A percentile compares a stretch with the other conserved stretches of the same genome.
These are phyloP conservation scores for Nemotelus nigrinus DNA, from an alignment of 2,888 invertebrate genomes.

Conservation along the genomic window DNA sequence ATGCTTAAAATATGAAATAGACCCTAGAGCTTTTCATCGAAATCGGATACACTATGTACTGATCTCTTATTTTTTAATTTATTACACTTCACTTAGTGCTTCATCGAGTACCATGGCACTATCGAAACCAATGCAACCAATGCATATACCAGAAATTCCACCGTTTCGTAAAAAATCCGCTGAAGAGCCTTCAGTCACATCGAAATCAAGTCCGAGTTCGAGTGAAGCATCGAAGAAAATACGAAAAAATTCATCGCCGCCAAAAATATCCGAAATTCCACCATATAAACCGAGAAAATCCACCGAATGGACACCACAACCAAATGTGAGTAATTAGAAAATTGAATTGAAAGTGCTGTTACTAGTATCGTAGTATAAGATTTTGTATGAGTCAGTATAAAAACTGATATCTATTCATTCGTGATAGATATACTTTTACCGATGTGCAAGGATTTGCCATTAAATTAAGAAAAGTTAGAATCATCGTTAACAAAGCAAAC, in stretches of 20 bases:
- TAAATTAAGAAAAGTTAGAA: no score
- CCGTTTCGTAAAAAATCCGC: conserved; percentile 64
- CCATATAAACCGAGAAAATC: conserved; percentile 69
- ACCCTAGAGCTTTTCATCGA: no score
- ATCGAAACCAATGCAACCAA: conserved; percentile 63
- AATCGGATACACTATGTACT: no score
- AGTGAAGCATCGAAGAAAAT: conserved; percentile 49
- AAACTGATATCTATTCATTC: no score
- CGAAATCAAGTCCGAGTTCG: conserved; percentile 50
- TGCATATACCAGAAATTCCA: conserved; percentile 65
- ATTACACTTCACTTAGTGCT: neutral
- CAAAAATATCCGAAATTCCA: conserved; percentile 67
- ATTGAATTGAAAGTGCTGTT: neutral
- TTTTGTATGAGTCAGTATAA: no score
- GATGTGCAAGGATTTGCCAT: no score
- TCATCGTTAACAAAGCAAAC: no score
- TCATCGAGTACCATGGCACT: conserved; percentile 54
- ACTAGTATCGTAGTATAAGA: no score
- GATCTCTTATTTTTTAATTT: no score
- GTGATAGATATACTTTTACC: no score
- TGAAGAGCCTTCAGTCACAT: conserved; percentile 36
- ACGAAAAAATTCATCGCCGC: conserved; percentile 54
- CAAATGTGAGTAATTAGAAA: conserved; percentile 59
- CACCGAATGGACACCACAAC: conserved; percentile 66
- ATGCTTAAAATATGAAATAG: no score